Evolutionary conservation across 2,888 invertebrate genomes (phyloP), one percentile per base, ranked within the genome.

Genomic region (Zygothrica quintamaculata): DNA sequence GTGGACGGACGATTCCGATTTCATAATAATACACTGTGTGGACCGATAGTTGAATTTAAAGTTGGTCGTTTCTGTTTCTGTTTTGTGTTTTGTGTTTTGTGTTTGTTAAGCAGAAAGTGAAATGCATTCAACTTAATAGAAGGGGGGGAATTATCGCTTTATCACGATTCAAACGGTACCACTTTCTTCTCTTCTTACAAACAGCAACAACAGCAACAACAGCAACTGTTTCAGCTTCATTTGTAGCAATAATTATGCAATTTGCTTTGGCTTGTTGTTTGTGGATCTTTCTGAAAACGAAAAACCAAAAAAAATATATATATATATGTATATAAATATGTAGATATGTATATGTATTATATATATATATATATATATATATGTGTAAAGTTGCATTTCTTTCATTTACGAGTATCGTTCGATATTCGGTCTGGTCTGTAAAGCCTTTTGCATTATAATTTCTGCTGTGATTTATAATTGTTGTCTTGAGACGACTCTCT

Each of bases 101-200:
- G 77, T 77, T 84, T 86, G 80, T 59, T 80, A 51, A 77, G 58
- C 65, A 44, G 62, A 80, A 81, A 81, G 81, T 81, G 87, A 81
- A 81, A 81, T 87, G 81, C 81, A 87, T 84, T 77, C 46, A 52
- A 43, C 50, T 47, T n/a, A 51, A 26, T 22, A 9, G 7, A 15
- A 7, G 16, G 37, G 51, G 46, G 53, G 53, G 52, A 81, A 81
- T 87, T 81, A 81, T 81, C 81, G 81, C 84, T 84, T 81, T 81
- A 81, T 81, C 81, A 81, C 81, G 81, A 81, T 81, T 81, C 84
- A 86, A 87, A 80, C 84, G 84, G 84, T 84, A 74, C 87, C 81
- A 87, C 87, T 81, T 81, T 81, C 82, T 81, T 86, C 65, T 50
- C 40, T 5, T 15, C 22, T 7, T 6, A 25, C 3, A 12, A 11